phyloP scores from a whole-genome alignment of 2,797 vertebrate genomes.

The Buceros bicornis region DNA sequence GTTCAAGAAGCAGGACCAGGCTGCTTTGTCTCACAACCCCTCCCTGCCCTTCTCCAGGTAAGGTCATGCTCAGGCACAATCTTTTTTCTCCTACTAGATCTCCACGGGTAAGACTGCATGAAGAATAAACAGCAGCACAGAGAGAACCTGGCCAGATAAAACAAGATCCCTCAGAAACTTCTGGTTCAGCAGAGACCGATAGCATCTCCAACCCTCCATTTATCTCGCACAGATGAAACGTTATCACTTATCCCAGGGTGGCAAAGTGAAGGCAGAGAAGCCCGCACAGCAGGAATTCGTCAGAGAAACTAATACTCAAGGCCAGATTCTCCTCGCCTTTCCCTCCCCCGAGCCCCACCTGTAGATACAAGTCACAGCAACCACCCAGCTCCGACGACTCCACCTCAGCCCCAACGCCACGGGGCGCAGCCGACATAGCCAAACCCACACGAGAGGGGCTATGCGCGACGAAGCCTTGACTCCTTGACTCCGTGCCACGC shows the following conservation, averaged over 20 bases:
- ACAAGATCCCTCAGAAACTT: not conserved
- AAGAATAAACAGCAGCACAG: not conserved
- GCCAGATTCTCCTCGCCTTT: not conserved
- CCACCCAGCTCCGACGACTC: not conserved
- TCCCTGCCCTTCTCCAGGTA: conserved; percentile 3
- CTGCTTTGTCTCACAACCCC: not conserved
- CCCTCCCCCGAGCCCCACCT: not conserved
- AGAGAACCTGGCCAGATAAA: not conserved
- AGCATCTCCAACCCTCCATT: not conserved
- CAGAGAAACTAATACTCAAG: not conserved
- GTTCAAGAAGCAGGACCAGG: not conserved
- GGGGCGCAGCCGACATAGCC: not conserved
- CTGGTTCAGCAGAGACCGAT: not conserved
- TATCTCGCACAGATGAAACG: not conserved
- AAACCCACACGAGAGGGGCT: not conserved
- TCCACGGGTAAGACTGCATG: not conserved
- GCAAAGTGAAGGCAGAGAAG: not conserved
- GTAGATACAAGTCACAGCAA: not conserved
- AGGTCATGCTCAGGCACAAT: not conserved
- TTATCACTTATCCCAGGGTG: not conserved
- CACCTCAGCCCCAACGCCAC: not conserved
- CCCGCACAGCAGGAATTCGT: not conserved
- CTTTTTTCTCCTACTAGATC: not conserved
- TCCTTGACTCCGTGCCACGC: not conserved
- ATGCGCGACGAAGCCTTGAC: too few relatives aligned